These are phyloP conservation scores for Tanytarsus gracilentus DNA, from an alignment of 2,888 invertebrate genomes.

Conservation along the genomic window DNA sequence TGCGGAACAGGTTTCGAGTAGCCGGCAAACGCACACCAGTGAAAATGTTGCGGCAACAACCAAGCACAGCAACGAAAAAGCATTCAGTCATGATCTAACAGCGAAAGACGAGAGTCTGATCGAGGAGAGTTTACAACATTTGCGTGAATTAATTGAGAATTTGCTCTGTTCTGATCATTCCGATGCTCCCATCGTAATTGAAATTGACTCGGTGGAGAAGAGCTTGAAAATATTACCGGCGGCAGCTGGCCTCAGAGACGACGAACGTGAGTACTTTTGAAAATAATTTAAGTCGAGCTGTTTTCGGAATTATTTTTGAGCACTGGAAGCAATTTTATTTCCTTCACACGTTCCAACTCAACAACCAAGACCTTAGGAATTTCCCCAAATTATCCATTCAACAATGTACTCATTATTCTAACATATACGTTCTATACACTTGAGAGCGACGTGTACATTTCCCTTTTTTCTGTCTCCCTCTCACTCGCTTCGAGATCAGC, in stretches of 20 bases:
- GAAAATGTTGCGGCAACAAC: conserved; percentile 7
- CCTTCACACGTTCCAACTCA: too few relatives aligned
- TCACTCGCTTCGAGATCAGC: too few relatives aligned
- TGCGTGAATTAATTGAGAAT: conserved; percentile 10
- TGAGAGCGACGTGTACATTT: too few relatives aligned
- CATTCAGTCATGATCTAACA: conserved; percentile 11
- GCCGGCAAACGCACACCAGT: conserved; percentile 23
- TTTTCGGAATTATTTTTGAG: too few relatives aligned
- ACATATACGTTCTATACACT: too few relatives aligned
- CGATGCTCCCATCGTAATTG: background rate
- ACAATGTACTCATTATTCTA: too few relatives aligned
- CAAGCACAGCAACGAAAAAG: background rate
- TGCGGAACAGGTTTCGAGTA: conserved; percentile 7
- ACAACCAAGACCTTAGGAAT: too few relatives aligned
- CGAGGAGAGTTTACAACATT: conserved; percentile 10
- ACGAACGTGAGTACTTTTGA: too few relatives aligned
- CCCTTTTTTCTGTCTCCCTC: too few relatives aligned
- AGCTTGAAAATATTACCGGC: background rate
- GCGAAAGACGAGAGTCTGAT: conserved; percentile 6
- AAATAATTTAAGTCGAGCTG: too few relatives aligned
- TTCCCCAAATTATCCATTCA: too few relatives aligned
- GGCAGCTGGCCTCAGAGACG: conserved; percentile 23
- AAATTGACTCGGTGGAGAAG: background rate
- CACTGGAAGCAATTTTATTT: too few relatives aligned
- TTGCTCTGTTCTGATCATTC: background rate